phyloP scores from a whole-genome alignment of 2,113 vertebrate genomes.

The Delphinapterus leucas region DNA sequence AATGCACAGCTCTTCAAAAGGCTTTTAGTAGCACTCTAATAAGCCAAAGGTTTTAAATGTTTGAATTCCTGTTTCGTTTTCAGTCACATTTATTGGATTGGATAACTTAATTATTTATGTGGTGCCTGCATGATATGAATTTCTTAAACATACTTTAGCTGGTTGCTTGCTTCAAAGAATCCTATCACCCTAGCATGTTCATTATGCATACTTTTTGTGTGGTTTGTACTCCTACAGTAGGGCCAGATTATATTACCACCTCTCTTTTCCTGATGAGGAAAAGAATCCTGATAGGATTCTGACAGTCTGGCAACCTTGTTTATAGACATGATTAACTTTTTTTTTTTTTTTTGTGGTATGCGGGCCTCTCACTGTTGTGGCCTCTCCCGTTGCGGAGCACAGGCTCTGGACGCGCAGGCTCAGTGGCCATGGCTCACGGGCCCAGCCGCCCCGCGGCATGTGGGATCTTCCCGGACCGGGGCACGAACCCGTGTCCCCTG shows the following conservation, averaged over 20 bases:
- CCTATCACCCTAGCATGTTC: background rate
- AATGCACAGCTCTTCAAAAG: background rate
- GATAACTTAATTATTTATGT: background rate
- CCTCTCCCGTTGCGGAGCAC: too few species aligned
- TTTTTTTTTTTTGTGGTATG: too few species aligned
- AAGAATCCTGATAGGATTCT: background rate
- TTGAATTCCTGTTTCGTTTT: conserved; percentile 8
- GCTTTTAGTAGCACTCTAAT: background rate
- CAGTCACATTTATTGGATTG: background rate
- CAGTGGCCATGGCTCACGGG: too few species aligned
- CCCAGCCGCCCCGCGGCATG: too few species aligned
- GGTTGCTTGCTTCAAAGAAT: background rate
- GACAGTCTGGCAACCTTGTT: background rate
- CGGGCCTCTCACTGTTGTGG: too few species aligned
- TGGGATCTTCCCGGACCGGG: too few species aligned
- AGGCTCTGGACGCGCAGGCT: too few species aligned
- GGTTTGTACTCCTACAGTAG: background rate
- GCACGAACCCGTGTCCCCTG: too few species aligned
- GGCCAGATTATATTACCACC: background rate
- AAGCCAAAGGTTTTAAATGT: background rate
- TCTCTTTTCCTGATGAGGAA: background rate
- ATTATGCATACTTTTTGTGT: background rate
- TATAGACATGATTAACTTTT: conserved; percentile 10
- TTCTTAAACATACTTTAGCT: background rate
- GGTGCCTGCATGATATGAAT: background rate